A percentile compares a stretch with the other conserved stretches of the same genome.
Evolutionary conservation across 2,113 vertebrate species (phyloP).

Genomic region (Cochlearius cochlearius): DNA sequence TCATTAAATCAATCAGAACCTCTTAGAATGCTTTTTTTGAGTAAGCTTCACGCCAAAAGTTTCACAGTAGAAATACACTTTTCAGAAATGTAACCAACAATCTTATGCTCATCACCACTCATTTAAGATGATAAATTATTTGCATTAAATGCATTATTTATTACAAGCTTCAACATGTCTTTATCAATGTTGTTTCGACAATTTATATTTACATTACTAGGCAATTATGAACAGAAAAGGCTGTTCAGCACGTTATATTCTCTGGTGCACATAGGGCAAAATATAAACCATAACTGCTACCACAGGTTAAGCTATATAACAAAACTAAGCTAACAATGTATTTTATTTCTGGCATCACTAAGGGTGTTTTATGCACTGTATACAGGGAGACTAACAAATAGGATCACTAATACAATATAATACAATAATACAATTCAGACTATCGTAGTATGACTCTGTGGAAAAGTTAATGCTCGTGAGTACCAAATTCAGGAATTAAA

Average conservation of each 20-base stretch:
- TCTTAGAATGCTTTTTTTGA: not conserved
- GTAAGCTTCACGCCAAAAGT: not conserved
- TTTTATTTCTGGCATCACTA: not conserved
- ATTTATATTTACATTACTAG: not conserved
- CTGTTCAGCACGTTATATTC: not conserved
- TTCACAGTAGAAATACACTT: not conserved
- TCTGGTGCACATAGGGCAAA: not conserved
- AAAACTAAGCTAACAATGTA: not conserved
- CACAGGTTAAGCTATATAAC: not conserved
- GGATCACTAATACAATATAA: not conserved
- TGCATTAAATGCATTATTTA: conserved; percentile 32
- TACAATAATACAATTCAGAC: not conserved
- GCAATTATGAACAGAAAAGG: not conserved
- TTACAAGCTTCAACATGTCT: not conserved
- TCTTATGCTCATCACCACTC: not conserved
- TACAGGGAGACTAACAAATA: not conserved
- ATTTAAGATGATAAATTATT: conserved; percentile 23
- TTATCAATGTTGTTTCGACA: conserved; percentile 6
- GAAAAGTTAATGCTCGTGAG: accelerated
- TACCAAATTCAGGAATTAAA: not conserved
- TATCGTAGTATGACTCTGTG: not conserved
- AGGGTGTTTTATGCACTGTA: not conserved
- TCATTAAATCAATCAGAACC: not conserved
- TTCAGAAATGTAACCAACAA: not conserved
- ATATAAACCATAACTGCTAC: not conserved